Evolutionary conservation across 2,888 invertebrate genomes (phyloP).

Genomic region (Aradus depressus): DNA sequence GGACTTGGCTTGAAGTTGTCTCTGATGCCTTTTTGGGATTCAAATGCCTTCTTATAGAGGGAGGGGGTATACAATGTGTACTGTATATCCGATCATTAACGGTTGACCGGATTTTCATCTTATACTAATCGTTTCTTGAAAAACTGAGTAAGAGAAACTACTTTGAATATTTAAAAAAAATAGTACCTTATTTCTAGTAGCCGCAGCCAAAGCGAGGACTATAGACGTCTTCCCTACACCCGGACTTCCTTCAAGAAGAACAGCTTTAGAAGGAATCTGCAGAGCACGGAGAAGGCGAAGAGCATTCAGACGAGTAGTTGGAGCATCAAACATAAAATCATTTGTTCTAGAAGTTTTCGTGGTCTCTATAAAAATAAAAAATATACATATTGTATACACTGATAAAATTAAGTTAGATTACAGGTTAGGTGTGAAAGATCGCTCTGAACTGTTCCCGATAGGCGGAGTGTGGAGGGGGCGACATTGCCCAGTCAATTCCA

Average conservation of each 20-base stretch:
- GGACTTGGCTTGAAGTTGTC: too few species aligned
- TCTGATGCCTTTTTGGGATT: too few species aligned
- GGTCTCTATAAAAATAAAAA: background rate
- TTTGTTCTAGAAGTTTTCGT: conserved; percentile 28
- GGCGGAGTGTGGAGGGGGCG: too few species aligned
- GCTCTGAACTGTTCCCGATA: too few species aligned
- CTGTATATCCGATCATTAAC: background rate
- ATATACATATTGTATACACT: background rate
- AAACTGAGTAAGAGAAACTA: too few species aligned
- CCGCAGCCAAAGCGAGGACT: conserved; percentile 77
- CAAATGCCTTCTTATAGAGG: too few species aligned
- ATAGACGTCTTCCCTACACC: conserved; percentile 97
- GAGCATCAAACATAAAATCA: conserved; percentile 61
- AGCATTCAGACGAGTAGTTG: conserved; percentile 70
- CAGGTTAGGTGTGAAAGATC: too few species aligned
- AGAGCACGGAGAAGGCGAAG: conserved; percentile 76
- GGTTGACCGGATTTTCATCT: background rate
- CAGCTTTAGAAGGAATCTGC: conserved; percentile 72
- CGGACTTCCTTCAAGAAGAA: conserved; percentile 92
- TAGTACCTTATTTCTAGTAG: conserved; percentile 62
- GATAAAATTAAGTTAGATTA: too few species aligned
- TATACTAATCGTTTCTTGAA: too few species aligned
- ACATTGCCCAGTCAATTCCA: too few species aligned
- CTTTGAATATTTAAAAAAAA: background rate
- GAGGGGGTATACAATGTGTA: too few species aligned